These are phyloP conservation scores for Sebastes oblongus DNA, from an alignment of 2,797 vertebrate species.

Conservation along the genomic window DNA sequence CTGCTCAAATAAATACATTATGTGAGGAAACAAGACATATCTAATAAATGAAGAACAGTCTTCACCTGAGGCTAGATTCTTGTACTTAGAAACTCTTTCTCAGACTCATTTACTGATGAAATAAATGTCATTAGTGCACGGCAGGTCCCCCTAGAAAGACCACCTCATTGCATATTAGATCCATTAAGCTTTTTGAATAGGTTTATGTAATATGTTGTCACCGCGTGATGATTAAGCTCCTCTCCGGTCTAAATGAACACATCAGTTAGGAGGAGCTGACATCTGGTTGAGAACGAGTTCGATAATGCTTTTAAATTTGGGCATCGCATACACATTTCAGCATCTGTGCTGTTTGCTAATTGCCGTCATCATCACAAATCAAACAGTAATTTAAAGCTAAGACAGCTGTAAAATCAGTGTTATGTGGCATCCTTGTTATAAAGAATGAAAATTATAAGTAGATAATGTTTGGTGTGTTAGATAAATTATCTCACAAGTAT, in stretches of 20 bases:
- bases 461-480: background rate
- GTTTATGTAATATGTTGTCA: slow-evolving; percentile 1
- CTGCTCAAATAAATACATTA: background rate
- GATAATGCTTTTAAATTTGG: slow-evolving; percentile 45
- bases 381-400: slow-evolving; percentile 44
- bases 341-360: slow-evolving; percentile 64
- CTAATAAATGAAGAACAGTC: background rate
- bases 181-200: slow-evolving; percentile 3
- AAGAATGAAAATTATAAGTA: slow-evolving; percentile 27
- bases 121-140: background rate
- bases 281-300: slow-evolving; percentile 55
- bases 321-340: slow-evolving; percentile 31
- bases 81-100: background rate
- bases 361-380: slow-evolving; percentile 55
- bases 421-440: slow-evolving; percentile 18
- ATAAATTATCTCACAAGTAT: slow-evolving; percentile 15
- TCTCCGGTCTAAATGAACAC: slow-evolving; percentile 9
- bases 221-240: background rate
- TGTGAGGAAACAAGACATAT: background rate
- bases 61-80: background rate
- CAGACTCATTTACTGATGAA: background rate
- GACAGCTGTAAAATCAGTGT: slow-evolving; percentile 57
- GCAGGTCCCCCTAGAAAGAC: background rate
- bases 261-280: slow-evolving; percentile 29
- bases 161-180: background rate